phyloP scores from a whole-genome alignment of 2,113 vertebrate genomes.

The Rhineura floridana region DNA sequence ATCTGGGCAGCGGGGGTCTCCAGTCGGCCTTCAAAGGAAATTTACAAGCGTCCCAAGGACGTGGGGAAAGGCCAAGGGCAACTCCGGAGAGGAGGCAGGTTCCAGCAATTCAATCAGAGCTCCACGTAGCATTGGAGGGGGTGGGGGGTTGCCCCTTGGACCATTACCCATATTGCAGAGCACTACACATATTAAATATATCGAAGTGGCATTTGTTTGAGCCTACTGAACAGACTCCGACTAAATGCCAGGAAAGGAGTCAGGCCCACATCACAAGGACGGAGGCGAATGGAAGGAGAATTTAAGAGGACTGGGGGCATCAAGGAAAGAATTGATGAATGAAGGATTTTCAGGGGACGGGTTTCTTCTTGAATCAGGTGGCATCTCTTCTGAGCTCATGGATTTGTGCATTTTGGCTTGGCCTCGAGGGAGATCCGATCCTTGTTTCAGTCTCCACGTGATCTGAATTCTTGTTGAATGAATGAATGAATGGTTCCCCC shows the following conservation, averaged over 20 bases:
- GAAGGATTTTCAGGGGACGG: neutral
- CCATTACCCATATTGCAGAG: neutral
- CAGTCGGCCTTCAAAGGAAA: neutral
- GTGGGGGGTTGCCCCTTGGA: neutral
- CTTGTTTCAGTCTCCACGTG: no score
- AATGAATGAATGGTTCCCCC: no score
- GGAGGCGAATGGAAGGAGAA: neutral
- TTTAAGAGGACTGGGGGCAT: neutral
- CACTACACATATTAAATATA: rapidly evolving
- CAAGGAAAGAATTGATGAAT: no score
- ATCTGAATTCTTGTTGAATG: no score
- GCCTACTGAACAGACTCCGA: neutral
- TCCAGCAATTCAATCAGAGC: slow-evolving; percentile 8
- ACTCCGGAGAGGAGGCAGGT: neutral
- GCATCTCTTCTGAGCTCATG: neutral
- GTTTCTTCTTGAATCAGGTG: neutral
- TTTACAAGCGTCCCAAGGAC: slow-evolving; percentile 9
- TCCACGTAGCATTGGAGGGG: neutral
- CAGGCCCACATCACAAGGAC: neutral
- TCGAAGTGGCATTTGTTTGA: neutral
- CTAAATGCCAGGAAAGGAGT: neutral
- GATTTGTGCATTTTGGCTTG: neutral
- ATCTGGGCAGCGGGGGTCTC: no score
- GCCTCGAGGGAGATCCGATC: no score
- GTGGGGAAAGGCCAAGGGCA: neutral